phyloP scores from a whole-genome alignment of 2,888 invertebrate species.

The Masnerella sp. region DNA sequence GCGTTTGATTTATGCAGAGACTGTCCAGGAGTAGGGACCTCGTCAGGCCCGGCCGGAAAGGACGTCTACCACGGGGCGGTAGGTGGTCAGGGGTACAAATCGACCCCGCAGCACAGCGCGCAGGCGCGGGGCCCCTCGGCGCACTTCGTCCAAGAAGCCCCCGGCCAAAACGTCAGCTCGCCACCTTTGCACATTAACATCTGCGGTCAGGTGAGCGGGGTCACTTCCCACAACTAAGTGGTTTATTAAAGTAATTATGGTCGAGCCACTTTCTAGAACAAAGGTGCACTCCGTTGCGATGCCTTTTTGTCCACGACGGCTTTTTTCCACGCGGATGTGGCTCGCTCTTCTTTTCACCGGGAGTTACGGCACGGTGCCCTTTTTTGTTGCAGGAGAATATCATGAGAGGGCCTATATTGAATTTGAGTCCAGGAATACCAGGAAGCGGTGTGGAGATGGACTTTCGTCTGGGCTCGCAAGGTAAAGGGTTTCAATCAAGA shows the following conservation, averaged over 20 bases:
- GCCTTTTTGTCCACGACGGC: conserved; percentile 9
- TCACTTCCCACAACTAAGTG: conserved; percentile 43
- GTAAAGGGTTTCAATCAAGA: too few species aligned
- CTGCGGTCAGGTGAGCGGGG: conserved; percentile 77
- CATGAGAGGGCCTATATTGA: conserved; percentile 76
- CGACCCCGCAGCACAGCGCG: conserved; percentile 72
- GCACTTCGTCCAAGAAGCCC: conserved; percentile 72
- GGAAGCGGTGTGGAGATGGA: conserved; percentile 74
- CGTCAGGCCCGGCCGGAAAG: conserved; percentile 72
- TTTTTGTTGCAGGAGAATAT: conserved; percentile 74
- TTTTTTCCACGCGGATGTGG: not conserved
- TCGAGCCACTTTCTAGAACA: conserved; percentile 63
- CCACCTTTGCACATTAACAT: conserved; percentile 80
- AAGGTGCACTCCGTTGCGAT: conserved; percentile 18
- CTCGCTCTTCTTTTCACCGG: too few species aligned
- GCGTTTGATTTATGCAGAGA: conserved; percentile 66
- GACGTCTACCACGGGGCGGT: conserved; percentile 74
- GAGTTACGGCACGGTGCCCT: too few species aligned
- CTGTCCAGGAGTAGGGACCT: conserved; percentile 74
- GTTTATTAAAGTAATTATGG: conserved; percentile 52
- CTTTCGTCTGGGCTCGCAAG: conserved; percentile 72
- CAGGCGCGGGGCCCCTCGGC: conserved; percentile 71
- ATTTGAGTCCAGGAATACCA: conserved; percentile 76
- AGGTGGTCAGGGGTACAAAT: conserved; percentile 72
- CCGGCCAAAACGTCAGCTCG: conserved; percentile 76